These are phyloP conservation scores for Molorchus minor DNA, from an alignment of 2,888 invertebrate species.

Conservation along the genomic window DNA sequence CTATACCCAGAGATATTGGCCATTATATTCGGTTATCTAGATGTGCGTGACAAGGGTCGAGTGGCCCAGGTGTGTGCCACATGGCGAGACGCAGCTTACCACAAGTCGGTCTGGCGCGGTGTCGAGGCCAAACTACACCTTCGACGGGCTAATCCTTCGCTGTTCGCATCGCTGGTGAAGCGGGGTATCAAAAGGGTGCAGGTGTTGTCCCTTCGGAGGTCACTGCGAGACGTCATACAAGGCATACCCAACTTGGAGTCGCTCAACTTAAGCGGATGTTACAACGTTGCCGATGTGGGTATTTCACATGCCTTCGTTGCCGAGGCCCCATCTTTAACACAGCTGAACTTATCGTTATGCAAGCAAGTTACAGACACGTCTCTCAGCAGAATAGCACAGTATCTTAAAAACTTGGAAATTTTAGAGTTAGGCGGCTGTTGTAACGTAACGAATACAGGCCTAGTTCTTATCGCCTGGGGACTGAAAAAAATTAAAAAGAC, in stretches of 20 bases:
- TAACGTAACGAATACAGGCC: slow-evolving; percentile 88
- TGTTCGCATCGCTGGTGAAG: slow-evolving; percentile 86
- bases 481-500: slow-evolving; percentile 81
- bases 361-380: slow-evolving; percentile 95
- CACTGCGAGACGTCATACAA: slow-evolving; percentile 84
- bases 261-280: slow-evolving; percentile 91
- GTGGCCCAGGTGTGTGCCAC: slow-evolving; percentile 89
- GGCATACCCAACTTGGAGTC: slow-evolving; percentile 88
- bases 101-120: slow-evolving; percentile 92
- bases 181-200: slow-evolving; percentile 90
- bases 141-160: slow-evolving; percentile 80
- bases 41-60: slow-evolving; percentile 87
- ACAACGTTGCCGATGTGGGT: slow-evolving; percentile 88
- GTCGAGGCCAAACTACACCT: slow-evolving; percentile 92
- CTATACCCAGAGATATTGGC: slow-evolving; percentile 93
- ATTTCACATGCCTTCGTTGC: slow-evolving; percentile 83
- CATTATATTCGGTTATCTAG: slow-evolving; percentile 89
- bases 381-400: slow-evolving; percentile 84
- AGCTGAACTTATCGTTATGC: slow-evolving; percentile 89
- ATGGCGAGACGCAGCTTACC: slow-evolving; percentile 93
- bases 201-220: slow-evolving; percentile 84
- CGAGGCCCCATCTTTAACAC: slow-evolving; percentile 79
- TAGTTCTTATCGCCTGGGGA: slow-evolving; percentile 88
- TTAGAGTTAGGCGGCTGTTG: slow-evolving; percentile 92
- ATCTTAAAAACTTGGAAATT: slow-evolving; percentile 84